A percentile compares a stretch with the other conserved stretches of the same genome.
These are phyloP conservation scores for Nesogale talazaci DNA, from an alignment of 2,113 vertebrate species.

Conservation along the genomic window DNA sequence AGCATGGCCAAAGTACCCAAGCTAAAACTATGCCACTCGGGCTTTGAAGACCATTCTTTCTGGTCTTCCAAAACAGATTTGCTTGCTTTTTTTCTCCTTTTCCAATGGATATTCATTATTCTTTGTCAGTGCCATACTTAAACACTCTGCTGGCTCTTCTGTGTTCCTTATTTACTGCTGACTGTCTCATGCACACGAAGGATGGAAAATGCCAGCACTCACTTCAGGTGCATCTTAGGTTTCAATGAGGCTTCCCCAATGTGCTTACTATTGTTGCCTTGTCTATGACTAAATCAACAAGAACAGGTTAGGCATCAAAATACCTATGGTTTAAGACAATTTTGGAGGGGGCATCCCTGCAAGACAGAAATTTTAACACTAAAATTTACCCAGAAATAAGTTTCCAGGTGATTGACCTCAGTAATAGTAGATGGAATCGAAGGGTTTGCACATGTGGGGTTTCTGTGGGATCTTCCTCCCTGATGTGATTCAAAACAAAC, in stretches of 20 bases:
- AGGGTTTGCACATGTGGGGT: background rate
- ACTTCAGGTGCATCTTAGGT: background rate
- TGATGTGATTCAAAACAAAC: background rate
- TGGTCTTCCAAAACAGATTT: background rate
- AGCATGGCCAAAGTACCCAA: too few relatives aligned
- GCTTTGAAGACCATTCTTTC: too few relatives aligned
- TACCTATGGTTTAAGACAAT: background rate
- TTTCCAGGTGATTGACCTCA: background rate
- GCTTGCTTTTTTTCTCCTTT: too few relatives aligned
- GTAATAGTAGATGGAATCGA: background rate
- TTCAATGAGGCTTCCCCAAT: background rate
- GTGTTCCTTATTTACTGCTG: background rate
- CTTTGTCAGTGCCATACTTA: background rate
- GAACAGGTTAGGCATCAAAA: background rate
- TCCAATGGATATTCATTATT: background rate
- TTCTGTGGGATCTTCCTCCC: background rate
- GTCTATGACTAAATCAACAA: background rate
- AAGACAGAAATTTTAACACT: background rate
- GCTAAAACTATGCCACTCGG: too few relatives aligned
- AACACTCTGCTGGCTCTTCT: background rate
- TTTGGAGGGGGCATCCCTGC: too few relatives aligned
- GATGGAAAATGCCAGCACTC: background rate
- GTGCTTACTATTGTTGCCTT: background rate
- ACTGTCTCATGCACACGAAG: background rate
- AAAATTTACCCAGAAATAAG: background rate